Evolutionary conservation across 2,888 invertebrate species (phyloP).

Genomic region (Invenusta paracnida): DNA sequence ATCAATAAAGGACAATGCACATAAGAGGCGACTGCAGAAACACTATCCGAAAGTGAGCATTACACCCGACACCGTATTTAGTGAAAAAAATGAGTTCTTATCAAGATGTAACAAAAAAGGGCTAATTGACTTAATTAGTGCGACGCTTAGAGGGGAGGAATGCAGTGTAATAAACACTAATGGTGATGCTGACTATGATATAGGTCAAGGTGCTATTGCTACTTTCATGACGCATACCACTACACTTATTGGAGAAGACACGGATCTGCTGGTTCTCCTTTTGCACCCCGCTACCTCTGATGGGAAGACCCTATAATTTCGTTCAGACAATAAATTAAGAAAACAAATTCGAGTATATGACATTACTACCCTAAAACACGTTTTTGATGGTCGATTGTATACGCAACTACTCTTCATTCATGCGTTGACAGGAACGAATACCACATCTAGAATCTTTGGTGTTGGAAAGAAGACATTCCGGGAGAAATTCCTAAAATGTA

Average conservation of each 20-base stretch:
- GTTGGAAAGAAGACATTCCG: conserved; percentile 42
- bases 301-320: neutral
- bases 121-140: conserved; percentile 8
- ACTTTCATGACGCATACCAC: conserved; percentile 31
- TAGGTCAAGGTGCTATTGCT: neutral
- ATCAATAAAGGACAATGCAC: conserved; percentile 43
- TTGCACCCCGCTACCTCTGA: neutral
- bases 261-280: conserved; percentile 39
- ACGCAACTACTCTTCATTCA: conserved; percentile 39
- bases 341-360: neutral
- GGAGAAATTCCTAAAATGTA: conserved; percentile 31
- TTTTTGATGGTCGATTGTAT: conserved; percentile 33
- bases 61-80: neutral
- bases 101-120: neutral
- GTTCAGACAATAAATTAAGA: conserved; percentile 9
- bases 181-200: neutral
- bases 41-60: conserved; percentile 21
- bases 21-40: conserved; percentile 36
- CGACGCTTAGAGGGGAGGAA: neutral
- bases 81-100: conserved; percentile 2
- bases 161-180: conserved; percentile 6
- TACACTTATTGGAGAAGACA: conserved; percentile 44
- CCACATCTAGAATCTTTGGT: conserved; percentile 43
- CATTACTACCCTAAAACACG: neutral
- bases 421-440: conserved; percentile 42